These are phyloP conservation scores for Baccha elongata DNA, from an alignment of 2,888 invertebrate genomes.

Conservation along the genomic window DNA sequence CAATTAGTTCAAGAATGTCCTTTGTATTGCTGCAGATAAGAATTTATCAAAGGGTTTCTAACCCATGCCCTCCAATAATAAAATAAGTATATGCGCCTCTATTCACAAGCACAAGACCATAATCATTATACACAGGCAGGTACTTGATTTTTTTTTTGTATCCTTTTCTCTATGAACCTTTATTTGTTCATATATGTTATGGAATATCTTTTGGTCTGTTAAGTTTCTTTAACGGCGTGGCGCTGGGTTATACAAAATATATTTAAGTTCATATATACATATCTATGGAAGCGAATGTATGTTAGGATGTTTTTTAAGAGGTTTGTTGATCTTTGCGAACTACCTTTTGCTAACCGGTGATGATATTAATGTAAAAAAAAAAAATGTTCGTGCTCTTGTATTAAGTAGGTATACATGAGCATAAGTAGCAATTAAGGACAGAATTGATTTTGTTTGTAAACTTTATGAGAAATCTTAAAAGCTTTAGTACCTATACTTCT, in stretches of 20 bases:
- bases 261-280: constrained; percentile 13
- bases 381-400: not conserved
- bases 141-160: constrained; percentile 38
- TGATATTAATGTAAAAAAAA: constrained; percentile 40
- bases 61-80: constrained; percentile 9
- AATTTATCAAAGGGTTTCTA: constrained; percentile 35
- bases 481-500: not conserved
- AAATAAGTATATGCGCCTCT: constrained; percentile 18
- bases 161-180: constrained; percentile 45
- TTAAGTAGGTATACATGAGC: not conserved
- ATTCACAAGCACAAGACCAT: not conserved
- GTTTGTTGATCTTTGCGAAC: constrained; percentile 55
- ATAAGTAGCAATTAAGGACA: constrained; percentile 35
- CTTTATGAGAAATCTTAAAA: constrained; percentile 13
- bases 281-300: too few species aligned
- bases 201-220: constrained; percentile 44
- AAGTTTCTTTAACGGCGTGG: constrained; percentile 19
- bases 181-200: constrained; percentile 36
- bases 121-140: constrained; percentile 1
- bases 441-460: constrained; percentile 50
- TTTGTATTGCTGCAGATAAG: constrained; percentile 29
- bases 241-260: not conserved
- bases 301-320: constrained; percentile 23
- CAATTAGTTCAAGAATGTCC: constrained; percentile 58
- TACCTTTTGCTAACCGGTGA: constrained; percentile 20